phyloP scores from a whole-genome alignment of 2,888 invertebrate genomes.

The Lobophora halterata region DNA sequence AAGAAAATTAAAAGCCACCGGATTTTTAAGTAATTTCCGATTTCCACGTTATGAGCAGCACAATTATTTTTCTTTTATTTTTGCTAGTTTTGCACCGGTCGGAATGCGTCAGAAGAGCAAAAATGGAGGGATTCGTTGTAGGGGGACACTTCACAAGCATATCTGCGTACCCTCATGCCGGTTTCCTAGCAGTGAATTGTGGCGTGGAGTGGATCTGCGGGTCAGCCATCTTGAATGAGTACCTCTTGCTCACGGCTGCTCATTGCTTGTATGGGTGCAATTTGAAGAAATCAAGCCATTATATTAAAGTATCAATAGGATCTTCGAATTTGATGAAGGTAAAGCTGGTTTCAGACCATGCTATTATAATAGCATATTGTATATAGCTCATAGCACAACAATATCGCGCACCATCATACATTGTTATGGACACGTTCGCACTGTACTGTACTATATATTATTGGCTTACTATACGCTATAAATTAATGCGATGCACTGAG shows the following conservation, averaged over 20 bases:
- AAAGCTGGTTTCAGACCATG: too few relatives aligned
- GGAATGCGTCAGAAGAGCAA: not conserved
- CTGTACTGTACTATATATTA: too few relatives aligned
- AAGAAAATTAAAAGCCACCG: constrained; percentile 5
- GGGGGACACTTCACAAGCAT: constrained; percentile 27
- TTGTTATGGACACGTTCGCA: too few relatives aligned
- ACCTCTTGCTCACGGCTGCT: constrained; percentile 36
- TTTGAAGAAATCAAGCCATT: not conserved
- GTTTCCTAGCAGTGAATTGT: constrained; percentile 23
- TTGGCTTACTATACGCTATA: too few relatives aligned
- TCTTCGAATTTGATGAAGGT: constrained; percentile 26
- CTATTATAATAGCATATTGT: too few relatives aligned
- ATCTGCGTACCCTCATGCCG: constrained; percentile 26
- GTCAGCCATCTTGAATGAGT: constrained; percentile 37
- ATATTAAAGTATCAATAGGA: constrained; percentile 15
- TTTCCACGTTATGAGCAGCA: constrained; percentile 1
- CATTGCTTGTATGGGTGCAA: constrained; percentile 32
- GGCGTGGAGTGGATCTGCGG: constrained; percentile 32
- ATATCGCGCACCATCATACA: too few relatives aligned
- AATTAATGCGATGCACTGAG: too few relatives aligned
- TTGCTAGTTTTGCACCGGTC: constrained; percentile 1
- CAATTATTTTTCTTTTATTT: constrained; percentile 6
- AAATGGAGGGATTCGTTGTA: constrained; percentile 32
- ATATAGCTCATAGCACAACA: too few relatives aligned
- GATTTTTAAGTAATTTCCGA: not conserved